Evolutionary conservation across 2,888 invertebrate species (phyloP).

Genomic region (Pseudanteris insignis): DNA sequence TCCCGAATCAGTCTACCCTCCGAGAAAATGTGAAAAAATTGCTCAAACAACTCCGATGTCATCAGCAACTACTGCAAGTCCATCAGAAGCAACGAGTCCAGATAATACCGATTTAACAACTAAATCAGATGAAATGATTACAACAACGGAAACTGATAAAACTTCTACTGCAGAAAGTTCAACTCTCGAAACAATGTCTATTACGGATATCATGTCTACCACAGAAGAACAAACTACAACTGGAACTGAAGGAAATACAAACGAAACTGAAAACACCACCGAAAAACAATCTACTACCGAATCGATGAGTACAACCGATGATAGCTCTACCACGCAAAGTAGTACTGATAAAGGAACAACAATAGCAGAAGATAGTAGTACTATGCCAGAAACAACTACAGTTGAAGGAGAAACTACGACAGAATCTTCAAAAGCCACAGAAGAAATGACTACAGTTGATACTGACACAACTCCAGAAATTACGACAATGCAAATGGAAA

Average conservation of each 20-base stretch:
- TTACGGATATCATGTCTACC: slow-evolving; percentile 6
- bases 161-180: slow-evolving; percentile 5
- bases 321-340: slow-evolving; percentile 2
- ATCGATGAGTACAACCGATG: slow-evolving; percentile 6
- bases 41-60: not conserved
- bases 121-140: slow-evolving; percentile 1
- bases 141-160: not conserved
- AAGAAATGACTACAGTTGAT: slow-evolving; percentile 18
- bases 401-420: slow-evolving; percentile 23
- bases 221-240: slow-evolving; percentile 46
- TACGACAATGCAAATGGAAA: slow-evolving; percentile 14
- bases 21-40: slow-evolving; percentile 52
- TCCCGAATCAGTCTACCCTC: slow-evolving; percentile 74
- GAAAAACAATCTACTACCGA: slow-evolving; percentile 23
- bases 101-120: slow-evolving; percentile 1
- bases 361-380: slow-evolving; percentile 41
- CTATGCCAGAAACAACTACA: slow-evolving; percentile 48
- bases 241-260: slow-evolving; percentile 41
- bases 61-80: not conserved
- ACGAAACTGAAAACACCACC: slow-evolving; percentile 19
- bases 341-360: slow-evolving; percentile 19
- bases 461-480: slow-evolving; percentile 20
- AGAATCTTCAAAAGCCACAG: slow-evolving; percentile 11
- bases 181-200: slow-evolving; percentile 5
- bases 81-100: not conserved